Evolutionary conservation across 2,888 invertebrate genomes (phyloP).

Genomic region (Anticlea derivata): DNA sequence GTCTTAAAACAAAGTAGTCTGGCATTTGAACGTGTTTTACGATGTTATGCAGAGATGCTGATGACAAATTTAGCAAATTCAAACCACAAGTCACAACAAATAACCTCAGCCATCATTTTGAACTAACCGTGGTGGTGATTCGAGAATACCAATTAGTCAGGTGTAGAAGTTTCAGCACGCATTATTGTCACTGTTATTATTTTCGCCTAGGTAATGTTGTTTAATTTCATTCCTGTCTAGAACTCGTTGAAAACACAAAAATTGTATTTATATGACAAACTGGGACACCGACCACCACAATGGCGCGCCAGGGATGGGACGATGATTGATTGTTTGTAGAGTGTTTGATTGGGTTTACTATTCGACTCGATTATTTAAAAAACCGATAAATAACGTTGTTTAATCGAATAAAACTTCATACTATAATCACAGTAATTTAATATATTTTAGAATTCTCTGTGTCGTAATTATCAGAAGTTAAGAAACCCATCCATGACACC

Average conservation of each 20-base stretch:
- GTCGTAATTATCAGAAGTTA: too few relatives aligned
- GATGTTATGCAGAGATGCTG: constrained; percentile 48
- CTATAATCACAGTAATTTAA: too few relatives aligned
- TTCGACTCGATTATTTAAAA: background rate
- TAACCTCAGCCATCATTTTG: constrained; percentile 77
- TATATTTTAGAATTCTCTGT: too few relatives aligned
- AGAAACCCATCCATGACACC: too few relatives aligned
- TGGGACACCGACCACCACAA: constrained; percentile 65
- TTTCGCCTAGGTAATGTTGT: constrained; percentile 58
- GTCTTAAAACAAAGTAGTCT: constrained; percentile 16
- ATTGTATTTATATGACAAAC: constrained; percentile 64
- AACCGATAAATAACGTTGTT: too few relatives aligned
- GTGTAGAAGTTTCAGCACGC: constrained; percentile 79
- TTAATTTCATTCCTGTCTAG: constrained; percentile 71
- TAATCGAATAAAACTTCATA: too few relatives aligned
- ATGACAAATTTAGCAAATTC: constrained; percentile 63
- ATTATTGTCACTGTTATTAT: constrained; percentile 78
- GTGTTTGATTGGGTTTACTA: background rate
- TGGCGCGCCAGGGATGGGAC: constrained; percentile 66
- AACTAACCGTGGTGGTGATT: constrained; percentile 82
- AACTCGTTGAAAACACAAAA: constrained; percentile 69
- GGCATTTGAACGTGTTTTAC: constrained; percentile 1
- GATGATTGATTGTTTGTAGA: background rate
- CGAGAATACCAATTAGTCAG: constrained; percentile 70
- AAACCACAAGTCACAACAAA: constrained; percentile 78